These are phyloP conservation scores for Rhamphomyia laevipes DNA, from an alignment of 2,888 invertebrate species.

Conservation along the genomic window DNA sequence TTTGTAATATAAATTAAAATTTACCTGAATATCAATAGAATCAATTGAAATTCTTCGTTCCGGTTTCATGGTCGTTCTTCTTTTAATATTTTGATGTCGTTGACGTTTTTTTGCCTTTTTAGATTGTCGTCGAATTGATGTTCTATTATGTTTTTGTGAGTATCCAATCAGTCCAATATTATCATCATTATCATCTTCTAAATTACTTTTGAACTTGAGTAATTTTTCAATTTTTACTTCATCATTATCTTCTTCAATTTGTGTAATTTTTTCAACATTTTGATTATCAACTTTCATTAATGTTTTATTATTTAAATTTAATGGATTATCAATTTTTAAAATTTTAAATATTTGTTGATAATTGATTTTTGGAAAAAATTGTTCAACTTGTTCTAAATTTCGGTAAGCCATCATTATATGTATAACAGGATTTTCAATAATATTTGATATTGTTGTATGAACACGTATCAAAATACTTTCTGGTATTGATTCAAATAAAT, in stretches of 20 bases:
- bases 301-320: slow-evolving; percentile 25
- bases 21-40: slow-evolving; percentile 47
- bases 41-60: slow-evolving; percentile 37
- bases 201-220: neutral
- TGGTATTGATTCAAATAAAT: slow-evolving; percentile 60
- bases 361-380: slow-evolving; percentile 54
- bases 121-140: slow-evolving; percentile 12
- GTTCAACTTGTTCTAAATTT: slow-evolving; percentile 50
- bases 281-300: neutral
- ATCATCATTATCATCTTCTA: slow-evolving; percentile 20
- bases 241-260: slow-evolving; percentile 1
- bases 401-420: slow-evolving; percentile 56
- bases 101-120: neutral
- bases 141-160: slow-evolving; percentile 35
- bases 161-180: slow-evolving; percentile 39
- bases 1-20: slow-evolving; percentile 1
- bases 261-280: slow-evolving; percentile 22
- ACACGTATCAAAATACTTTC: slow-evolving; percentile 48
- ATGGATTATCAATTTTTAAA: slow-evolving; percentile 43
- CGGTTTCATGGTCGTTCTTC: slow-evolving; percentile 36
- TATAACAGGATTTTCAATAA: slow-evolving; percentile 59
- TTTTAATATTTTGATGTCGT: slow-evolving; percentile 20
- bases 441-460: slow-evolving; percentile 54
- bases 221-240: neutral
- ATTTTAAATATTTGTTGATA: slow-evolving; percentile 43